These are phyloP conservation scores for Scomber japonicus DNA, from an alignment of 2,113 vertebrate species.

Conservation along the genomic window DNA sequence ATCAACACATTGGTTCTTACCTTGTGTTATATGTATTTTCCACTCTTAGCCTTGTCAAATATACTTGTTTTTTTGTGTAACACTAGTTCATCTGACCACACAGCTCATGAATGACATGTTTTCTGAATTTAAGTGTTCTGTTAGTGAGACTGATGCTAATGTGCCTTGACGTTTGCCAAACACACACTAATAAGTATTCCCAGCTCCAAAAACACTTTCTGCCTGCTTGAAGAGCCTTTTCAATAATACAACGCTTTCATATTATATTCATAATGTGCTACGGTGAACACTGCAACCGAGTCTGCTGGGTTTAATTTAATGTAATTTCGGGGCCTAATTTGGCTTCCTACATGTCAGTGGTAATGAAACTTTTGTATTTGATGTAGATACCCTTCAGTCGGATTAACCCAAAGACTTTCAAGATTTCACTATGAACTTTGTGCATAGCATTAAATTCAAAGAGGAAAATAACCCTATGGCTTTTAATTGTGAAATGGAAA, in stretches of 20 bases:
- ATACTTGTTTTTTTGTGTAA: no score
- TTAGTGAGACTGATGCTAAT: conserved; percentile 15
- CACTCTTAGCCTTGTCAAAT: background rate
- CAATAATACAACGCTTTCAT: conserved; percentile 80
- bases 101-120: background rate
- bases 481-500: conserved; percentile 63
- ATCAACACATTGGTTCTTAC: background rate
- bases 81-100: background rate
- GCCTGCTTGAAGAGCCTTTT: conserved; percentile 59
- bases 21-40: no score
- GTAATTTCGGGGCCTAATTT: conserved; percentile 75
- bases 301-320: conserved; percentile 79
- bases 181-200: conserved; percentile 45
- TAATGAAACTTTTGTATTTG: conserved; percentile 79
- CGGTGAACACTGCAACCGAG: conserved; percentile 69
- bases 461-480: conserved; percentile 41
- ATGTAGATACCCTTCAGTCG: conserved; percentile 65
- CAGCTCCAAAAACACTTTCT: conserved; percentile 51
- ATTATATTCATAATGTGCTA: conserved; percentile 80
- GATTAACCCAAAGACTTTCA: conserved; percentile 66
- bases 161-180: conserved; percentile 18
- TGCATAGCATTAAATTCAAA: conserved; percentile 64
- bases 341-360: conserved; percentile 67
- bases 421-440: conserved; percentile 61
- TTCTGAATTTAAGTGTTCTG: background rate